Evolutionary conservation across 2,797 vertebrate genomes (phyloP).

Genomic region (Gymnothorax javanicus): DNA sequence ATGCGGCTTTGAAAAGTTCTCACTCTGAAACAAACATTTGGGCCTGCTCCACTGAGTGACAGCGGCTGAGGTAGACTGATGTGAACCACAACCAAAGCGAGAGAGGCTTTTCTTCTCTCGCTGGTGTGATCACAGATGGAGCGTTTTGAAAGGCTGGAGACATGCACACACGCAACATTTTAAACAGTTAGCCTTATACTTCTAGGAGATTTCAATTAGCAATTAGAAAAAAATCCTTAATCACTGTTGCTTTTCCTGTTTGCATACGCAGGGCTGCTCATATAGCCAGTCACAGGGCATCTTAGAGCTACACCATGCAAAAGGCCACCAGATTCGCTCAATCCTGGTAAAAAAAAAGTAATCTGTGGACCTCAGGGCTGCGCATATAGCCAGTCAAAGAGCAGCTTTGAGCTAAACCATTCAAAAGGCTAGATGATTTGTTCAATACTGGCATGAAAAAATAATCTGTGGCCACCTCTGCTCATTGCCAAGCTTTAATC

Average conservation of each 20-base stretch:
- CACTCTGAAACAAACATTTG: slow-evolving; percentile 70
- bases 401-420: not conserved
- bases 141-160: slow-evolving; percentile 47
- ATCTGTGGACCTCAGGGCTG: too few relatives aligned
- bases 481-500: not conserved
- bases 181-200: not conserved
- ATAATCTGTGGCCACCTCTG: slow-evolving; percentile 8
- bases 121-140: slow-evolving; percentile 55
- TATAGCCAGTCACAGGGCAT: not conserved
- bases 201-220: not conserved
- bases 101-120: slow-evolving; percentile 58
- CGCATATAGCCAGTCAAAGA: not conserved
- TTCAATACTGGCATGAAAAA: slow-evolving; percentile 24
- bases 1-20: slow-evolving; percentile 71
- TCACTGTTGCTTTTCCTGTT: not conserved
- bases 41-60: slow-evolving; percentile 49
- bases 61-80: slow-evolving; percentile 54
- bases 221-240: not conserved
- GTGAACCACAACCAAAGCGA: slow-evolving; percentile 70
- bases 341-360: too few relatives aligned
- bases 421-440: slow-evolving; percentile 4
- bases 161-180: not conserved
- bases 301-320: too few relatives aligned
- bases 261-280: not conserved
- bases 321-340: too few relatives aligned